phyloP scores from a whole-genome alignment of 2,888 invertebrate species.

The Drosophila neoperkinsi region DNA sequence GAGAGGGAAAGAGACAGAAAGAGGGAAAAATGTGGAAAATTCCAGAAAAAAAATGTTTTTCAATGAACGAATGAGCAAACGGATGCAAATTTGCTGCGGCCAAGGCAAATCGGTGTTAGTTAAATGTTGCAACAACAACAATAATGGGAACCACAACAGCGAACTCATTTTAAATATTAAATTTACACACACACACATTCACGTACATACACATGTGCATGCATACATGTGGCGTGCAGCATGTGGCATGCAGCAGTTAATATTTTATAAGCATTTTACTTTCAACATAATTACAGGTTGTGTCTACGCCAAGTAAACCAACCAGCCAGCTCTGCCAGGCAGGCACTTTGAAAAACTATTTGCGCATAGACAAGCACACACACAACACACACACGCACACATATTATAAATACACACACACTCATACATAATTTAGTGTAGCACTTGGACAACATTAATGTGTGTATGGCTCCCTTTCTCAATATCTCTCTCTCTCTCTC shows the following conservation, averaged over 20 bases:
- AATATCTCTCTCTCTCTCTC: not conserved
- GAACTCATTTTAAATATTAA: conserved; percentile 67
- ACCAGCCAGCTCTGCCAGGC: conserved; percentile 39
- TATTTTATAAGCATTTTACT: conserved; percentile 78
- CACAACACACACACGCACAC: conserved; percentile 43
- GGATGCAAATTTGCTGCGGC: conserved; percentile 45
- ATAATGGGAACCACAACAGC: conserved; percentile 15
- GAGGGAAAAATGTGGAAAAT: conserved; percentile 6
- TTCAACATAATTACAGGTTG: conserved; percentile 78
- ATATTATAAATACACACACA: conserved; percentile 32
- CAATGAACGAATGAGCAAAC: conserved; percentile 53
- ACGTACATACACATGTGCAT: not conserved
- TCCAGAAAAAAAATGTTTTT: conserved; percentile 47
- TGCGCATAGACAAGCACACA: conserved; percentile 50
- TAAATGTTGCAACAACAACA: conserved; percentile 49
- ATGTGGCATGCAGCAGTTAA: conserved; percentile 74
- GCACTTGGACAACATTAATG: conserved; percentile 79
- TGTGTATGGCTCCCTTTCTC: conserved; percentile 29
- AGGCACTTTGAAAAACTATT: conserved; percentile 76
- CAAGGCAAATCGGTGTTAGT: conserved; percentile 56
- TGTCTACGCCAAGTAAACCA: conserved; percentile 57
- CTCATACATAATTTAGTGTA: conserved; percentile 72
- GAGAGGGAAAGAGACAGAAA: not conserved
- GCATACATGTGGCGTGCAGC: conserved; percentile 38
- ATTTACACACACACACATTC: conserved; percentile 27